These are phyloP conservation scores for Dolomedes plantarius DNA, from an alignment of 2,888 invertebrate genomes.

Conservation along the genomic window DNA sequence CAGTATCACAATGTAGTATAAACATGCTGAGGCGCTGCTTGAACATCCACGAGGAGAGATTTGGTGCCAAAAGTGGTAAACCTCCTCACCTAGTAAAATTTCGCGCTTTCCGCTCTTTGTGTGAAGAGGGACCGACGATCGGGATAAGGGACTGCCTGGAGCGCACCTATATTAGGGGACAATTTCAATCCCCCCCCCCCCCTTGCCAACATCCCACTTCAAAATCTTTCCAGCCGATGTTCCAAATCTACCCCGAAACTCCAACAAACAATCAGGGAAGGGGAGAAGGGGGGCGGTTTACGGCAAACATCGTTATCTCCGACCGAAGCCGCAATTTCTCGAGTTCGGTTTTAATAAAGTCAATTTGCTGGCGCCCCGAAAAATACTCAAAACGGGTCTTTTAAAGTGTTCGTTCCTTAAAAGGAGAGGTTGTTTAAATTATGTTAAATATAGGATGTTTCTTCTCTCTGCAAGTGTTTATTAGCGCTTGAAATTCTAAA, in stretches of 20 bases:
- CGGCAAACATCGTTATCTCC: slow-evolving; percentile 47
- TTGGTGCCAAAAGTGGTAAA: slow-evolving; percentile 1
- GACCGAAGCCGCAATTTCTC: slow-evolving; percentile 45
- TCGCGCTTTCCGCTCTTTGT: slow-evolving; percentile 58
- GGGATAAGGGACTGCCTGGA: slow-evolving; percentile 45
- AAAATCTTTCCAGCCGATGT: slow-evolving; percentile 46
- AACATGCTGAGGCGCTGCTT: too few species aligned
- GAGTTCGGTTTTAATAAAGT: slow-evolving; percentile 25
- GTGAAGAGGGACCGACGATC: slow-evolving; percentile 13
- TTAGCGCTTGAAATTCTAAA: slow-evolving; percentile 33
- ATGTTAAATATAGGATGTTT: slow-evolving; percentile 58
- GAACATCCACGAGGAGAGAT: too few species aligned
- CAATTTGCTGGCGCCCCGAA: slow-evolving; percentile 16
- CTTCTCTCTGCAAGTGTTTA: slow-evolving; percentile 21
- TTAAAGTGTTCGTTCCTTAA: slow-evolving; percentile 27
- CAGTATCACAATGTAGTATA: too few species aligned
- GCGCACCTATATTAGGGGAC: slow-evolving; percentile 32
- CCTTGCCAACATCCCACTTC: slow-evolving; percentile 24
- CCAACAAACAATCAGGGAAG: slow-evolving; percentile 7
- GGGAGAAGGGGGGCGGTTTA: background rate
- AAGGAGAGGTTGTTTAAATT: slow-evolving; percentile 51
- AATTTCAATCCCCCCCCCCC: slow-evolving; percentile 25
- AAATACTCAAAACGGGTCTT: slow-evolving; percentile 17
- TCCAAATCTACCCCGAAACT: slow-evolving; percentile 10
- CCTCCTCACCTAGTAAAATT: slow-evolving; percentile 12